These are phyloP conservation scores for Danio aesculapii DNA, from an alignment of 2,797 vertebrate species.

Conservation along the genomic window DNA sequence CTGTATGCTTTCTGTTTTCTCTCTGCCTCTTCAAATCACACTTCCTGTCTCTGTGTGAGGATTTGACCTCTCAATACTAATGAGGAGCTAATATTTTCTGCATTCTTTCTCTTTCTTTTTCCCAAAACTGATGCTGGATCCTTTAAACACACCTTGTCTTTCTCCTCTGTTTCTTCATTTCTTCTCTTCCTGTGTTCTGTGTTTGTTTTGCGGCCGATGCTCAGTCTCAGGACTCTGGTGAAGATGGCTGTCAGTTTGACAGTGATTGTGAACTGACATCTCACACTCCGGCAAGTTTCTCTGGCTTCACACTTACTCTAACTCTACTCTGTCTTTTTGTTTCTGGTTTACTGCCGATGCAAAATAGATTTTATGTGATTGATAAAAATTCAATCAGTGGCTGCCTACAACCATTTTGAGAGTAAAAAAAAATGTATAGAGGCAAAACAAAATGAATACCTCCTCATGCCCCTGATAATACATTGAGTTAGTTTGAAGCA, in stretches of 20 bases:
- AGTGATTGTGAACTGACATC: conserved; percentile 86
- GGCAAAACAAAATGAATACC: too few relatives aligned
- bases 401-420: too few relatives aligned
- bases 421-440: too few relatives aligned
- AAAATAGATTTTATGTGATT: too few relatives aligned
- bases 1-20: conserved; percentile 30
- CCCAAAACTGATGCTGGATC: background rate
- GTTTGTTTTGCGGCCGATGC: background rate
- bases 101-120: conserved; percentile 27
- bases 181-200: background rate
- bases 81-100: conserved; percentile 7
- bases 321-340: background rate
- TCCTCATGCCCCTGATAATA: too few relatives aligned
- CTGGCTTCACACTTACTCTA: conserved; percentile 42
- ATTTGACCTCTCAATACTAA: conserved; percentile 38
- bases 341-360: conserved; percentile 3
- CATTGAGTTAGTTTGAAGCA: too few relatives aligned
- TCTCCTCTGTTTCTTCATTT: conserved; percentile 3
- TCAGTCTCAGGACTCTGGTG: conserved; percentile 87
- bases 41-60: conserved; percentile 51
- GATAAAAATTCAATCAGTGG: too few relatives aligned
- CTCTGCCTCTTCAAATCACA: conserved; percentile 42
- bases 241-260: conserved; percentile 87
- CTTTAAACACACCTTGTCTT: conserved; percentile 9
- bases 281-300: conserved; percentile 86